phyloP scores from a whole-genome alignment of 2,888 invertebrate species.

The Oscheius myriophilus region DNA sequence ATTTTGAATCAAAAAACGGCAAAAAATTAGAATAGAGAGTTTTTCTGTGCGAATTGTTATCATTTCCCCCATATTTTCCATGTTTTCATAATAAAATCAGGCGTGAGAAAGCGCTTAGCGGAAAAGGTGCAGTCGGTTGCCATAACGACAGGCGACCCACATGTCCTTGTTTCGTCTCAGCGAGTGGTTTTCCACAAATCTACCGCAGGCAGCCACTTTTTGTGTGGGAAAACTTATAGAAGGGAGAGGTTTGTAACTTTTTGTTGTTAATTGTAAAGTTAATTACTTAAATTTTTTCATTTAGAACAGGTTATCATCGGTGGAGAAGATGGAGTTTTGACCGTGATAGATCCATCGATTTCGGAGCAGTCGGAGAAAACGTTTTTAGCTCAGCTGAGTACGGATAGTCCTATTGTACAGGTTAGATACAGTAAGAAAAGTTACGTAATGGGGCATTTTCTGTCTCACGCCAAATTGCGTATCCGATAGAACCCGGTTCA shows the following conservation, averaged over 20 bases:
- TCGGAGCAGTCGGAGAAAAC: slow-evolving; percentile 35
- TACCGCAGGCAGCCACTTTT: slow-evolving; percentile 13
- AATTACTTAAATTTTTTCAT: slow-evolving; percentile 3
- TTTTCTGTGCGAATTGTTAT: too few relatives aligned
- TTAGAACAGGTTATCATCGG: slow-evolving; percentile 46
- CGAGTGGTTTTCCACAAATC: slow-evolving; percentile 13
- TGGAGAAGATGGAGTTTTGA: slow-evolving; percentile 44
- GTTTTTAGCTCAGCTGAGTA: slow-evolving; percentile 27
- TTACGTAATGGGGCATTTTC: not conserved
- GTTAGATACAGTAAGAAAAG: not conserved
- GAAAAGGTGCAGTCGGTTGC: not conserved
- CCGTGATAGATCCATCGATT: slow-evolving; percentile 40
- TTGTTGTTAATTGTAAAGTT: not conserved
- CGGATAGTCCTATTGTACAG: slow-evolving; percentile 19
- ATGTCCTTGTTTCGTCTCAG: slow-evolving; percentile 26
- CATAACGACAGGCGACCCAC: slow-evolving; percentile 14
- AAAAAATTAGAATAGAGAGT: too few relatives aligned
- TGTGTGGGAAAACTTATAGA: slow-evolving; percentile 3
- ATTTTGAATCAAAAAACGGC: too few relatives aligned
- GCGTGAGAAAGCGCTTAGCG: not conserved
- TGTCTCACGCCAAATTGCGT: too few relatives aligned
- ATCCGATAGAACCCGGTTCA: too few relatives aligned
- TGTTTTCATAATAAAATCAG: not conserved
- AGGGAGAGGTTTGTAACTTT: slow-evolving; percentile 10
- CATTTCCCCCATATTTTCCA: not conserved